phyloP scores from a whole-genome alignment of 1,140 invertebrate genomes.

The Chrysoperla carnea region DNA sequence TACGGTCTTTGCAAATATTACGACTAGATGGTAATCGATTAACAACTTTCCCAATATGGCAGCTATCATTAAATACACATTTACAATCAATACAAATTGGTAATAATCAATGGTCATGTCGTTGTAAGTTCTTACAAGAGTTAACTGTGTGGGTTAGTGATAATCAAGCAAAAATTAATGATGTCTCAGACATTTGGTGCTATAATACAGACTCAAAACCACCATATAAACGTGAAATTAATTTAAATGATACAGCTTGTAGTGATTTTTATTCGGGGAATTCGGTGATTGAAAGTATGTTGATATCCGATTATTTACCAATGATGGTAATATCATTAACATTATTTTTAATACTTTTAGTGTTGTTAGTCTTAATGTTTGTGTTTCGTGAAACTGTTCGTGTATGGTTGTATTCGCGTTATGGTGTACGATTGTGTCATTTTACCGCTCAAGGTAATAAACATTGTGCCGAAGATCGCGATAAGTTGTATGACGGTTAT shows the following conservation, averaged over 20 bases:
- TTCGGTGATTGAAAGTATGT: slow-evolving; percentile 64
- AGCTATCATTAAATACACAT: slow-evolving; percentile 47
- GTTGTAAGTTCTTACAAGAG: slow-evolving; percentile 75
- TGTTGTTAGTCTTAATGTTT: slow-evolving; percentile 58
- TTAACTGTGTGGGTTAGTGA: slow-evolving; percentile 68
- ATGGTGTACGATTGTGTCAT: slow-evolving; percentile 62
- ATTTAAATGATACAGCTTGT: slow-evolving; percentile 65
- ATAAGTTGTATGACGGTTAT: slow-evolving; percentile 83
- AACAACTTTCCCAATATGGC: slow-evolving; percentile 68
- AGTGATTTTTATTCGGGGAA: slow-evolving; percentile 67
- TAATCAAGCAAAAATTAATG: slow-evolving; percentile 60
- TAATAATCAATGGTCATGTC: slow-evolving; percentile 75
- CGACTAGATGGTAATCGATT: slow-evolving; percentile 71
- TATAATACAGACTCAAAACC: slow-evolving; percentile 56
- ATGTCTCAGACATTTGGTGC: slow-evolving; percentile 61
- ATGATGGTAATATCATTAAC: slow-evolving; percentile 62
- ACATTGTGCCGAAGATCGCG: slow-evolving; percentile 47
- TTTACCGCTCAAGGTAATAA: slow-evolving; percentile 26
- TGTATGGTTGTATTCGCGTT: slow-evolving; percentile 75
- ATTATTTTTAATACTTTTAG: slow-evolving; percentile 49
- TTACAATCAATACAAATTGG: slow-evolving; percentile 55
- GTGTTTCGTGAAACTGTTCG: slow-evolving; percentile 68
- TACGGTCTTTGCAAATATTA: slow-evolving; percentile 62
- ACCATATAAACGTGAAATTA: slow-evolving; percentile 48
- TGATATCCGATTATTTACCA: slow-evolving; percentile 70